Base-by-base conservation (phyloP, 2,113 vertebrate species). In the Oncorhynchus tshawytscha region DNA sequence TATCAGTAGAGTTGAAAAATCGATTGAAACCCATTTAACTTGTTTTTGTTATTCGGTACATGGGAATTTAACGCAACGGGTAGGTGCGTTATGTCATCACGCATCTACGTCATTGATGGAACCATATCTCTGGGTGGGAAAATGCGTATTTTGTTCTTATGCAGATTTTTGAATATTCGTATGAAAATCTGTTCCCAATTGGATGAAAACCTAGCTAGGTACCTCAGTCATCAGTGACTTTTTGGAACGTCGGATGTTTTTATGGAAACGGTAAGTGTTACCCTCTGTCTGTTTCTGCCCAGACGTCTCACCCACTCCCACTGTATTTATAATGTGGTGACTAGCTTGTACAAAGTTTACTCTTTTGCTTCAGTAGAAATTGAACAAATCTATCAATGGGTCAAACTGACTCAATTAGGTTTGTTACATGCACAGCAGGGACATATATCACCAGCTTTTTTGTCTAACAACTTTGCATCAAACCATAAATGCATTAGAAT, bases 141-240 rank as follows among this genome's bases (percentile, higher is more conserved):
- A 45, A 45, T 45, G 39, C 39, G 9, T 9, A 45, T 45, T 45
- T 45, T 39, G 39, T 9, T 45, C 39, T 45, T 11, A 45, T 45
- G 66, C 76, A 77, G 82, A 84, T 45, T 86, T 45, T 45, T 45
- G 2, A 12, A 45, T 45, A 45, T 45, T 39, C 39, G 8, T 8
- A 39, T 39, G 39, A 39, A 39, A 39, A 39, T 39, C 8, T 39
- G 39, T 39, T 8, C 8, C 39, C 39, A 9, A 9, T 39, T 39
- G 39, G 8, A 39, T 39, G 39, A 8, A 39, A 39, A 39, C 39
- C 8, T 12, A 45, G 39, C 39, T 77, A 81, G 73, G 73, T 39
- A 85, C 88, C 82, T 81, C 78, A 78, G 82, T 84, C 79, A 80
- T 34, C 48, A 49, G 29, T 85, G 78, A 84, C 45, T 84, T 85